Percentiles rank a stretch among this genome's conserved stretches.
Evolutionary conservation across 2,888 invertebrate species (phyloP).

Genomic region (Drosophila anomelani): DNA sequence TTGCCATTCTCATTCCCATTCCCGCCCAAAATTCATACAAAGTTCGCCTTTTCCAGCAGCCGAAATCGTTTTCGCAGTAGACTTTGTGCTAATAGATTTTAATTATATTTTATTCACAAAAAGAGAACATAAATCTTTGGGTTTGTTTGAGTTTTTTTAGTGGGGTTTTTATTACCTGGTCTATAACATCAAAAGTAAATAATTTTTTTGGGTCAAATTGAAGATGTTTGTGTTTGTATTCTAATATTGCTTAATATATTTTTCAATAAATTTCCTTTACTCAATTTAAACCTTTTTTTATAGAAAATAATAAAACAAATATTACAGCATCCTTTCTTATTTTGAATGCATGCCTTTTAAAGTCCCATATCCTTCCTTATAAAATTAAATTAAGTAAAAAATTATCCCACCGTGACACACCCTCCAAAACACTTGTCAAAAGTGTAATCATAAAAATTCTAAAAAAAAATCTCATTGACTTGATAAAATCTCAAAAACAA

Average conservation of each 20-base stretch:
- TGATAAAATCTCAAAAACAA: background rate
- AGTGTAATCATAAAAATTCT: background rate
- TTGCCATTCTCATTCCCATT: conserved; percentile 8
- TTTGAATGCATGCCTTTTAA: background rate
- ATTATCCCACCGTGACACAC: background rate
- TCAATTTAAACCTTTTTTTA: too few relatives aligned
- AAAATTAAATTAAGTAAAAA: background rate
- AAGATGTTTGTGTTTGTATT: background rate
- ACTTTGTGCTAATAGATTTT: conserved; percentile 40
- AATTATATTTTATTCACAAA: conserved; percentile 19
- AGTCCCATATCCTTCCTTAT: background rate
- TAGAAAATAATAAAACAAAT: too few relatives aligned
- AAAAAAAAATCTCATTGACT: background rate
- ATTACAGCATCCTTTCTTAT: too few relatives aligned
- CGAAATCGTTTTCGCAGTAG: conserved; percentile 28
- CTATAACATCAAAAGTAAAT: background rate
- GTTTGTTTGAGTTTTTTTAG: background rate
- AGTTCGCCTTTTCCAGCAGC: conserved; percentile 12
- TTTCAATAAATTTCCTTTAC: too few relatives aligned
- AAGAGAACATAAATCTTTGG: conserved; percentile 4
- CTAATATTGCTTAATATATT: too few relatives aligned
- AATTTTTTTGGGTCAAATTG: background rate
- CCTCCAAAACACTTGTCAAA: conserved; percentile 1
- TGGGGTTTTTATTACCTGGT: conserved; percentile 7
- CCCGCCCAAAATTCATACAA: conserved; percentile 22